Conservation (phyloP, 2,888 invertebrate species). For the Drosophila recens region DNA sequence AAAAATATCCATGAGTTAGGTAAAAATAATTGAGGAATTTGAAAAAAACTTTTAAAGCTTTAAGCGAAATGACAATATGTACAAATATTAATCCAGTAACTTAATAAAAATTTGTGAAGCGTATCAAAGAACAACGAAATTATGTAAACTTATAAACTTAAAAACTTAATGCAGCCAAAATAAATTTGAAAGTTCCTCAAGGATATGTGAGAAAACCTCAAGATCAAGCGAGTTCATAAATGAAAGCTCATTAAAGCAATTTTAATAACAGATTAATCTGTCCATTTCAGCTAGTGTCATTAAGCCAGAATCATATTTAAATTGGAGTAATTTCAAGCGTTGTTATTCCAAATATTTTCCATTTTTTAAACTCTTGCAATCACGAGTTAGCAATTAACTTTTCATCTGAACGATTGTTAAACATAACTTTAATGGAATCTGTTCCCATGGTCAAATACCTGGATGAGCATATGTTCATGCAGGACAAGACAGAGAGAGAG, state of each 20-base stretch:
- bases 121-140: not conserved
- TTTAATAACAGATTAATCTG: not conserved
- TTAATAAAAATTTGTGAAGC: not conserved
- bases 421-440: constrained; percentile 1
- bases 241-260: too few species aligned
- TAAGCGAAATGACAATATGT: not conserved
- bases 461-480: not conserved
- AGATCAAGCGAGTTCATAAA: too few species aligned
- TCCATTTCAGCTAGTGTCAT: not conserved
- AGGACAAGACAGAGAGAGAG: too few species aligned
- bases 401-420: not conserved
- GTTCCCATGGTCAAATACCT: constrained; percentile 16
- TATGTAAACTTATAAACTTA: not conserved
- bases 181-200: too few species aligned
- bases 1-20: too few species aligned
- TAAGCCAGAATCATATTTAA: not conserved
- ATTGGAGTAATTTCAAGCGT: not conserved
- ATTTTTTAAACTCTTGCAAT: not conserved
- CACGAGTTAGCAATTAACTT: not conserved
- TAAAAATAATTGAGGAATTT: too few species aligned
- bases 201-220: too few species aligned
- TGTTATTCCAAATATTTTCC: not conserved
- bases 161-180: too few species aligned
- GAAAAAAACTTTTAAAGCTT: not conserved
- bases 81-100: not conserved